Evolutionary conservation across 2,113 vertebrate species (phyloP), one percentile per base, ranked within the genome.

Genomic region (Sturnira hondurensis): DNA sequence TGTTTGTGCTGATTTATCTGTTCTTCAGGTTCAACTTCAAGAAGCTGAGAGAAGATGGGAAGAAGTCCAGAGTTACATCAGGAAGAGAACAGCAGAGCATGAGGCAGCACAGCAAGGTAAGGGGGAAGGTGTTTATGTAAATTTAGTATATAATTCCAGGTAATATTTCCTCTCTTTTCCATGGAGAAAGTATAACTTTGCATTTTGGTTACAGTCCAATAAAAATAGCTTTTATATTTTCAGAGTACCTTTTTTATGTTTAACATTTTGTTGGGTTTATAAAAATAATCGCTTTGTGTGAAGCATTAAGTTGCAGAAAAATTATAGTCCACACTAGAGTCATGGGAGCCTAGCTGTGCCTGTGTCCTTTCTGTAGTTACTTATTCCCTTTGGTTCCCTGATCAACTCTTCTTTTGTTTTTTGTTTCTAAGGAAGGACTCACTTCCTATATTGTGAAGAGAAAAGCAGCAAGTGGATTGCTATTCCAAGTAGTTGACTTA

Each of bases 11-110:
- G 43, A 91, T 33, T 58, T 45, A 81, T 76, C 9, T 67, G 92
- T 93, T 84, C 20, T 97, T 33, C 84, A 99, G 99, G 99, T 98
- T 86, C 99, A 99, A 95, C 98, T 99, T 71, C 99, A 99, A 98
- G 99, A 99, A 90, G 98, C 99, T 65, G 99, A 99, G 96, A 98
- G 99, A 45, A 98, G 99, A 70, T 99, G 99, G 99, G 99, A 99
- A 94, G 99, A 99, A 94, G 97, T 99, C 95, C 99, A 99, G 96
- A 99, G 99, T 92, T 99, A 99, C 89, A 98, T 99, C 95, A 99
- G 99, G 98, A 99, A 98, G 94, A 99, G 99, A 96, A 99, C 98
- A 31, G 95, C 99, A 4, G 99, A 99, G 67, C 98, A 99, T 0
- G 99, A 99, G 91, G 98, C 98, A 77, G 97, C 98, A 41, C 98